Base-by-base conservation (phyloP, 2,888 invertebrate species). In the Tiliacea citrago region DNA sequence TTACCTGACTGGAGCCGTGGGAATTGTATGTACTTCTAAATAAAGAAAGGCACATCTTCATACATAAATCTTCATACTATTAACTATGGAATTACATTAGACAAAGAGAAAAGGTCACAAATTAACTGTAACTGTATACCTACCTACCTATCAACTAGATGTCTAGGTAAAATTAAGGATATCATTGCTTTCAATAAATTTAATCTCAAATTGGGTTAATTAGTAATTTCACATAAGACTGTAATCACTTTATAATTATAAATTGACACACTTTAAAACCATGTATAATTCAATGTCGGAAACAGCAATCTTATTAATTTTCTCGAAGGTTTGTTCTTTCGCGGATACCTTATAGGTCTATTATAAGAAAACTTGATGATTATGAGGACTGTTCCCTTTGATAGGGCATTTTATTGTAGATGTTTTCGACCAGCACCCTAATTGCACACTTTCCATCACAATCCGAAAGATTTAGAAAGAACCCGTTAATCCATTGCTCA, bases 1-100 rank as follows among this genome's bases (percentile, higher is more conserved):
- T 62, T 60, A n/a, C 53, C 49, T 51, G 53, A 47, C 51, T 53
- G 55, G 24, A n/a, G 49, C 16, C 78, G 81, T 84, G 86, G 69
- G 77, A 86, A 86, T 66, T 24, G 29, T 39, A 18, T 55, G 24
- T 68, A 21, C 45, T 63, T 53, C 9, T 21, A 51, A 42, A 42
- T 51, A 18, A 51, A 29, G 35, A 51, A 55, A 66, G 35, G 29
- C 29, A 29, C 29, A 29, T 29, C 29, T 29, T 29, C 3, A 10
- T 10, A n/a, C 7, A 13, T 21, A 35, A 2, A n/a, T n/a, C 35
- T n/a, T 55, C 8, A 12, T 39, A 53, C 16, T 55, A 35, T 55
- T 53, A 51, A 35, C n/a, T n/a, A 49, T 0, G 16, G 3, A n/a
- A 16, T 18, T 51, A n/a, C 29, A 13, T 53, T 49, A n/a, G 9